These are phyloP conservation scores for Oncopodura yosiiana DNA, from an alignment of 1,140 invertebrate species.

Conservation along the genomic window DNA sequence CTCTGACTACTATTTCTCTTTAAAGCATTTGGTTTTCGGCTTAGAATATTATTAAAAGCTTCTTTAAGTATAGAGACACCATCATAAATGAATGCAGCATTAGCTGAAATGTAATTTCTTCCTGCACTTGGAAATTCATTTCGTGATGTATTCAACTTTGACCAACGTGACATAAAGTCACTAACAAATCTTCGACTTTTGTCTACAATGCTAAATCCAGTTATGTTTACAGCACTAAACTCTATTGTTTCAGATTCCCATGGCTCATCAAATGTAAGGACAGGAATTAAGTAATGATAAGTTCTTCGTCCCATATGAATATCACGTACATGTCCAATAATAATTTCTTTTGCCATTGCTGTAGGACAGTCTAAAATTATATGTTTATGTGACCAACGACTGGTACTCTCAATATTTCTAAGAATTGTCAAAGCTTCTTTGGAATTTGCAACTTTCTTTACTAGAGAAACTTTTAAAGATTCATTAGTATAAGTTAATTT, in stretches of 20 bases:
- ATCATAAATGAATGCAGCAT: conserved; percentile 74
- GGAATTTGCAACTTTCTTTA: conserved; percentile 26
- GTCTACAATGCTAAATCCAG: conserved; percentile 84
- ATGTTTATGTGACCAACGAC: conserved; percentile 37
- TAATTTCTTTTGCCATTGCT: conserved; percentile 41
- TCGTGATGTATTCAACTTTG: conserved; percentile 19
- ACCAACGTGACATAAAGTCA: conserved; percentile 41
- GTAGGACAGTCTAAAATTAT: conserved; percentile 42
- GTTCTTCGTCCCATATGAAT: conserved; percentile 43
- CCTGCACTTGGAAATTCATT: conserved; percentile 32
- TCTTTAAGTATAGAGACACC: conserved; percentile 80
- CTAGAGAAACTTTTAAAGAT: conserved; percentile 62
- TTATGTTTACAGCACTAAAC: conserved; percentile 67
- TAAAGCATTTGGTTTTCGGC: conserved; percentile 55
- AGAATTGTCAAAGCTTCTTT: conserved; percentile 33
- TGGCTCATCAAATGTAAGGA: conserved; percentile 32
- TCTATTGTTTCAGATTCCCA: conserved; percentile 28
- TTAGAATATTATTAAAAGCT: conserved; percentile 69
- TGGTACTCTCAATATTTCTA: conserved; percentile 21
- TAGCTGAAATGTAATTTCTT: conserved; percentile 30
- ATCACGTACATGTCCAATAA: conserved; percentile 42
- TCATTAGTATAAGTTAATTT: conserved; percentile 66
- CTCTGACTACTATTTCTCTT: conserved; percentile 9
- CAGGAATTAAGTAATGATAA: conserved; percentile 44
- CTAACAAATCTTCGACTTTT: conserved; percentile 60